Evolutionary conservation across 2,113 vertebrate genomes (phyloP).

Genomic region (Albula glossodonta): DNA sequence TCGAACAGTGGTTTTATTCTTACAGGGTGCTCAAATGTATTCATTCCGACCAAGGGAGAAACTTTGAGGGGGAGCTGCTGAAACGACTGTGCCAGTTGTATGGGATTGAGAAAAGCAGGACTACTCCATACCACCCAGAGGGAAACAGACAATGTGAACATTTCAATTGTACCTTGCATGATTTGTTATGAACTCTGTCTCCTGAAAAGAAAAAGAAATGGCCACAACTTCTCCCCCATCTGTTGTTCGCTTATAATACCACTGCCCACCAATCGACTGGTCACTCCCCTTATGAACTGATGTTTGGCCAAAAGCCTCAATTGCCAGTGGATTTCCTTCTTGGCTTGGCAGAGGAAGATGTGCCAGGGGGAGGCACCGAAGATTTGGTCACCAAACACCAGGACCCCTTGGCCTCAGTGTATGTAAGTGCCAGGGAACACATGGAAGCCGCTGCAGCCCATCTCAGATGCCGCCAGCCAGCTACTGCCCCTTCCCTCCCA

Average conservation of each 20-base stretch:
- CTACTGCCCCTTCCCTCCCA: not conserved
- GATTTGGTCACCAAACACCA: no score
- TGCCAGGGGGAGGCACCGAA: no score
- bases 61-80: not conserved
- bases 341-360: no score
- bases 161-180: conserved; percentile 16
- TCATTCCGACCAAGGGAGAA: not conserved
- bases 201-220: conserved; percentile 19
- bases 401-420: no score
- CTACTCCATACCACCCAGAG: conserved; percentile 1
- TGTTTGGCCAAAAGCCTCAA: no score
- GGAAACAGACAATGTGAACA: not conserved
- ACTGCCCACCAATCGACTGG: no score
- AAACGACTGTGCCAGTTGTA: conserved; percentile 4
- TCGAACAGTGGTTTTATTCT: conserved; percentile 11
- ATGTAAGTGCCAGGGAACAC: no score
- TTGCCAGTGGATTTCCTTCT: no score
- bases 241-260: no score
- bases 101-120: conserved; percentile 15
- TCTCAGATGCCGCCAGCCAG: not conserved
- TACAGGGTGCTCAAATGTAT: not conserved
- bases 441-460: no score
- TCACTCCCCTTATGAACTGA: no score
- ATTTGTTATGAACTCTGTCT: not conserved
- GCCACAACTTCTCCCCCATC: not conserved